Conservation (phyloP, 2,888 invertebrate species). For the Melanotus villosus region DNA sequence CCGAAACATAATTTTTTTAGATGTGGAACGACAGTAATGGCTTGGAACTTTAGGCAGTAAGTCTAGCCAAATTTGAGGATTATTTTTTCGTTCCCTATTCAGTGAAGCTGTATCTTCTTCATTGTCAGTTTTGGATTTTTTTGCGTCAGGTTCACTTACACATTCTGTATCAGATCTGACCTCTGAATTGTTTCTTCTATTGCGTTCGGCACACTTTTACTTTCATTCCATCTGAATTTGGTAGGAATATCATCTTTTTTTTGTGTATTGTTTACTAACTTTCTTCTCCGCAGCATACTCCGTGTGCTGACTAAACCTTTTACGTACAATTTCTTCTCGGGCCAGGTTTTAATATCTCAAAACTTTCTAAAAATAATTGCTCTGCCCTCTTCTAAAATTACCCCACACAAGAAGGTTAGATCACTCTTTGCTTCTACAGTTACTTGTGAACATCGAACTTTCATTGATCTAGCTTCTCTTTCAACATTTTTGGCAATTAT, state of each 20-base stretch:
- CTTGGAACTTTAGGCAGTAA: neutral
- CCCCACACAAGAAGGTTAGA: neutral
- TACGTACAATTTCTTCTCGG: neutral
- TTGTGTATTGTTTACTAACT: neutral
- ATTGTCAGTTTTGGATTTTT: no score
- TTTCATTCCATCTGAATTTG: neutral
- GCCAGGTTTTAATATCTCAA: neutral
- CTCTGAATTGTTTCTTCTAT: neutral
- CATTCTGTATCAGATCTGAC: no score
- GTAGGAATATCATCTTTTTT: neutral
- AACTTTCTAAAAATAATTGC: neutral
- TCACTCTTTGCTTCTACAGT: neutral
- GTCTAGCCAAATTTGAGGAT: neutral
- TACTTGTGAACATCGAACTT: neutral
- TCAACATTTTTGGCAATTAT: no score
- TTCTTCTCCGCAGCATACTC: neutral
- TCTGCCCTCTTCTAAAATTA: neutral
- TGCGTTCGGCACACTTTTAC: neutral
- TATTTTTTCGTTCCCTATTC: no score
- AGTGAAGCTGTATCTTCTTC: no score
- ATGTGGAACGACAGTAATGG: neutral
- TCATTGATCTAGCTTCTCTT: neutral
- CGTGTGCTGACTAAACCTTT: neutral
- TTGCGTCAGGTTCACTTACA: no score
- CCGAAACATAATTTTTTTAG: neutral